Percentiles rank a stretch among this genome's conserved stretches.
These are phyloP conservation scores for Sebastes reedi DNA, from an alignment of 2,797 vertebrate species.

Conservation along the genomic window DNA sequence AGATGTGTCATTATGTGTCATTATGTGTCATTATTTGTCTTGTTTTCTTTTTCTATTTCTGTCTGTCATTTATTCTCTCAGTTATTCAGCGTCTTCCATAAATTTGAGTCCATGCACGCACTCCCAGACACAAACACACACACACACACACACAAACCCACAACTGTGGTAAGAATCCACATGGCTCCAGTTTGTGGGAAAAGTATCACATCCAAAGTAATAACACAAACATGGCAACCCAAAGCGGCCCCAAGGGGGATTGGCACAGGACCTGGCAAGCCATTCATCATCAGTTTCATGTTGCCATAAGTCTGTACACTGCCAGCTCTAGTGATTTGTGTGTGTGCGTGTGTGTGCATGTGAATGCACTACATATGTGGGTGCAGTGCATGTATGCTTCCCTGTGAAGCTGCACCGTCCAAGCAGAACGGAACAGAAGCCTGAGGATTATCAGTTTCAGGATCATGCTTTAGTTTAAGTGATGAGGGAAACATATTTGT, in stretches of 20 bases:
- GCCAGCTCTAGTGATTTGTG: slow-evolving; percentile 43
- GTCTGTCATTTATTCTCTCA: slow-evolving; percentile 1
- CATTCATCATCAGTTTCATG: slow-evolving; percentile 65
- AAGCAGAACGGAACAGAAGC: slow-evolving; percentile 43
- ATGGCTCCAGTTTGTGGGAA: slow-evolving; percentile 73
- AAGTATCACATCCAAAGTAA: slow-evolving; percentile 74
- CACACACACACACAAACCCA: slow-evolving; percentile 28
- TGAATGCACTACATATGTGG: background rate
- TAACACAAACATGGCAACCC: slow-evolving; percentile 73
- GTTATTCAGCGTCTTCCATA: background rate
- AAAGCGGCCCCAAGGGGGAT: slow-evolving; percentile 48
- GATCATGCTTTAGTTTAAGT: slow-evolving; percentile 11
- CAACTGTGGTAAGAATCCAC: slow-evolving; percentile 58
- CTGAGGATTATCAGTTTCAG: slow-evolving; percentile 31
- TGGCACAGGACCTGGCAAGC: slow-evolving; percentile 67
- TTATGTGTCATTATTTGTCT: background rate
- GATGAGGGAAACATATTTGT: slow-evolving; percentile 22
- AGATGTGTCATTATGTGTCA: background rate
- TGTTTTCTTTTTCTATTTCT: background rate
- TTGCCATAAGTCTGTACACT: slow-evolving; percentile 36
- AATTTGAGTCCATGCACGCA: slow-evolving; percentile 15
- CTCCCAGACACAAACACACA: slow-evolving; percentile 19
- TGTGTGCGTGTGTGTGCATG: slow-evolving; percentile 1
- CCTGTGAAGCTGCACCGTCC: background rate
- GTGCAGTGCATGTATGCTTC: background rate